Evolutionary conservation across 2,113 vertebrate species (phyloP).

Genomic region (Gymnocephalus cernua): DNA sequence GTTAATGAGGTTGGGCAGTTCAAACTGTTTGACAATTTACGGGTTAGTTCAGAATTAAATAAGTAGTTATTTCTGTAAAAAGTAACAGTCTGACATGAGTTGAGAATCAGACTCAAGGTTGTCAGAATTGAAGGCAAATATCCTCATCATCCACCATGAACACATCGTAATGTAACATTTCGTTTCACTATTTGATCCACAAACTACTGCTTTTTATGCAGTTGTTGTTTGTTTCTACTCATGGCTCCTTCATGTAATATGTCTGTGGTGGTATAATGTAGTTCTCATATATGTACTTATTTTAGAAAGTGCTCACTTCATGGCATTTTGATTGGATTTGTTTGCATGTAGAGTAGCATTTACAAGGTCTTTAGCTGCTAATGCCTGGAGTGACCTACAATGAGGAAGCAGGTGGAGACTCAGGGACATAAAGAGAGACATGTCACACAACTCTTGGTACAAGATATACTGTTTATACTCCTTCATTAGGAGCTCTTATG

Average conservation of each 20-base stretch:
- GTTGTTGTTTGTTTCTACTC: neutral
- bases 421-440: neutral
- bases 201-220: neutral
- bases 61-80: neutral
- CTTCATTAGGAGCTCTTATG: neutral
- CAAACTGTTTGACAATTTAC: neutral
- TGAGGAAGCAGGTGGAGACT: neutral
- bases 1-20: neutral
- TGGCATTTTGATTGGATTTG: neutral
- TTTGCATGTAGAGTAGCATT: neutral
- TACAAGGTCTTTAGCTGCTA: neutral
- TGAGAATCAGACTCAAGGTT: neutral
- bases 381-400: neutral
- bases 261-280: neutral
- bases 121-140: neutral
- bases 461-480: neutral
- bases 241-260: neutral
- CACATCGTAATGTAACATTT: neutral
- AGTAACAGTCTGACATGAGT: neutral
- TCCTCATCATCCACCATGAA: neutral
- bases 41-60: neutral
- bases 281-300: neutral
- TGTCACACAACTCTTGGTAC: neutral
- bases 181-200: neutral
- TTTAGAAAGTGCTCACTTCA: neutral